These are phyloP conservation scores for Heteromormyrus szaboi DNA, from an alignment of 2,797 vertebrate genomes.

Conservation along the genomic window DNA sequence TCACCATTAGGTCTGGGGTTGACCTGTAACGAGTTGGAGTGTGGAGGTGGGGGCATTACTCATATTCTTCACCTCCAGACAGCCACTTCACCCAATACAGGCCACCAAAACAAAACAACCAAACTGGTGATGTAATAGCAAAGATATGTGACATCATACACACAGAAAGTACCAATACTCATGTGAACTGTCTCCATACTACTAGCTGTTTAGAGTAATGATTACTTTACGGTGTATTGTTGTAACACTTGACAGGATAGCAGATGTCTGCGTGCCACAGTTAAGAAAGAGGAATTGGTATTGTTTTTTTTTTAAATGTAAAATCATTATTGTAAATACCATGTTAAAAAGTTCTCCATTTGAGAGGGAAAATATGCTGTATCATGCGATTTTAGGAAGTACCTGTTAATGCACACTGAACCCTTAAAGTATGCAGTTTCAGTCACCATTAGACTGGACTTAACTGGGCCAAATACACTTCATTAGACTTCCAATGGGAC, in stretches of 20 bases:
- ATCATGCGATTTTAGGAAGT: background rate
- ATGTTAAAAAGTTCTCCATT: background rate
- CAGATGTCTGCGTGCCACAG: background rate
- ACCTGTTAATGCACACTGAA: background rate
- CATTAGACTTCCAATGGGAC: slow-evolving; percentile 12
- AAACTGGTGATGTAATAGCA: background rate
- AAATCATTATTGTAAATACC: background rate
- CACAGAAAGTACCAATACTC: background rate
- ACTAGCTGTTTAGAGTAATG: background rate
- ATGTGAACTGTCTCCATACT: background rate
- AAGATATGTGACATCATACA: background rate
- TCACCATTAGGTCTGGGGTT: slow-evolving; percentile 50
- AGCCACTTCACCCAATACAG: slow-evolving; percentile 24
- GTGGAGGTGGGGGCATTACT: slow-evolving; percentile 43
- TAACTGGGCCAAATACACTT: slow-evolving; percentile 1
- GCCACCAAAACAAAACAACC: background rate
- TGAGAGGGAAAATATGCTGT: background rate
- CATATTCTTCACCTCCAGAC: slow-evolving; percentile 55
- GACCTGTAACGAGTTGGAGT: slow-evolving; percentile 38
- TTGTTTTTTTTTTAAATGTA: background rate
- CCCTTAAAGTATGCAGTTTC: background rate
- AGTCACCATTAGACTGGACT: background rate
- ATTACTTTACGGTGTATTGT: background rate
- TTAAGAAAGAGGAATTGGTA: background rate
- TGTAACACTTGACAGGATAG: background rate